Percentiles rank a stretch among this genome's conserved stretches.
These are phyloP conservation scores for Saguinus imperator DNA, from an alignment of 2,113 vertebrate genomes.

Conservation along the genomic window DNA sequence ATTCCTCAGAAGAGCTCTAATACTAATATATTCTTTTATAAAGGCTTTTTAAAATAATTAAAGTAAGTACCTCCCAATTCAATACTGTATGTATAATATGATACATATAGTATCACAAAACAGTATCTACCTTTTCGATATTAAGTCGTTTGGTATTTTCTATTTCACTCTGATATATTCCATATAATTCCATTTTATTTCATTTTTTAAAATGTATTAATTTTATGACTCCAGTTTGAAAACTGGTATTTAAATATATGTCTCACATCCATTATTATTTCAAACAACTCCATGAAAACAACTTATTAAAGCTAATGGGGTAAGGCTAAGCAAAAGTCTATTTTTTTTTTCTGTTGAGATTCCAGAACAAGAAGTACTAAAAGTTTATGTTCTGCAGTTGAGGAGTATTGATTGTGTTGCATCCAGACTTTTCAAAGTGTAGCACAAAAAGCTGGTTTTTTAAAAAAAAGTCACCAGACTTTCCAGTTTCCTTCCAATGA, in stretches of 20 bases:
- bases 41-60: too few species aligned
- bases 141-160: background rate
- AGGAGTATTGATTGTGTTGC: constrained; percentile 23
- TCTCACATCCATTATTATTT: background rate
- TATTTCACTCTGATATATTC: background rate
- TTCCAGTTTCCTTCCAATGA: constrained; percentile 51
- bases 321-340: constrained; percentile 29
- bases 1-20: too few species aligned
- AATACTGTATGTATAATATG: background rate
- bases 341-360: constrained; percentile 58
- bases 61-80: too few species aligned
- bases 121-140: background rate
- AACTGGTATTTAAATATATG: background rate
- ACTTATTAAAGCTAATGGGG: constrained; percentile 31
- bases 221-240: background rate
- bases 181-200: constrained; percentile 7
- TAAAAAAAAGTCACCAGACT: constrained; percentile 19
- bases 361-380: constrained; percentile 59
- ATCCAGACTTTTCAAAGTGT: constrained; percentile 34
- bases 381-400: constrained; percentile 61
- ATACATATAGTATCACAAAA: background rate
- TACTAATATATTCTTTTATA: too few species aligned
- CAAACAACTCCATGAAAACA: constrained; percentile 37
- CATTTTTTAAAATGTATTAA: background rate
- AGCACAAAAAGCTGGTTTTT: constrained; percentile 31